phyloP scores from a whole-genome alignment of 2,888 invertebrate genomes.

The Cantharis flavilabris region DNA sequence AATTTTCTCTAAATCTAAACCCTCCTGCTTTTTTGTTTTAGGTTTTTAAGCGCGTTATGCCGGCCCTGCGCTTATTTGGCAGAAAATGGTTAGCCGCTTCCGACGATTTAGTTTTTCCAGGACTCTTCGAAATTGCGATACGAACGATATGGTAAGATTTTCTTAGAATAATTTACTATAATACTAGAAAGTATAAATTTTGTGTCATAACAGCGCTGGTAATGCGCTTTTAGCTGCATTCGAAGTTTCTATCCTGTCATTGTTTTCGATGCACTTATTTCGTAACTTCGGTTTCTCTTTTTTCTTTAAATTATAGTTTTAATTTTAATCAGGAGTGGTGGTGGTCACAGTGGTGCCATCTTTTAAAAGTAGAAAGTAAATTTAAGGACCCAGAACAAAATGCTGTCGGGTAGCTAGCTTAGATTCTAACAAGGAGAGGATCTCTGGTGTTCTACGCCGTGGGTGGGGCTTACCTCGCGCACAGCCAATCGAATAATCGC shows the following conservation, averaged over 20 bases:
- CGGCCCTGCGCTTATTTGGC: conserved; percentile 83
- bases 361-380: too few relatives aligned
- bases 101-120: conserved; percentile 91
- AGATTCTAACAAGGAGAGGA: too few relatives aligned
- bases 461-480: too few relatives aligned
- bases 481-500: too few relatives aligned
- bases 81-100: conserved; percentile 90
- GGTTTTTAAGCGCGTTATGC: conserved; percentile 64
- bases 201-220: neutral
- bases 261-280: neutral
- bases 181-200: neutral
- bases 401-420: too few relatives aligned
- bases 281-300: neutral
- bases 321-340: too few relatives aligned
- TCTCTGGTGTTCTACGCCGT: too few relatives aligned
- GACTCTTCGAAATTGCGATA: conserved; percentile 75
- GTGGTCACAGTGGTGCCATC: too few relatives aligned
- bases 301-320: neutral
- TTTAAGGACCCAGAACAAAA: too few relatives aligned
- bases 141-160: conserved; percentile 67
- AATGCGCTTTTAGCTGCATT: neutral
- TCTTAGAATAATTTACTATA: neutral
- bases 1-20: neutral
- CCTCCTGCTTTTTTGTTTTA: neutral
- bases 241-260: neutral